Conservation (phyloP, 2,888 invertebrate genomes). For the Parnassius apollo region DNA sequence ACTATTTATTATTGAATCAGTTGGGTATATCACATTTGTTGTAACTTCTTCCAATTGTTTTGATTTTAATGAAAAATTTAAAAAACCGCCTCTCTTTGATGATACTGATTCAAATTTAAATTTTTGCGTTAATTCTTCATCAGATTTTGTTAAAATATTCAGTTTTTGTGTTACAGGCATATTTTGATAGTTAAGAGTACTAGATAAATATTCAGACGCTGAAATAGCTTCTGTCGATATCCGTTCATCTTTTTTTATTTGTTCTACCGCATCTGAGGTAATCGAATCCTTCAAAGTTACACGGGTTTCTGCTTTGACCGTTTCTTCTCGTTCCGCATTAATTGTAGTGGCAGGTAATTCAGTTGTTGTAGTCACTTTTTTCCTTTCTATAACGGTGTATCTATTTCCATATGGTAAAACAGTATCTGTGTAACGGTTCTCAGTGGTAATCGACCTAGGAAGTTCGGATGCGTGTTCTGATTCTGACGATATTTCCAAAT, state of each 20-base stretch:
- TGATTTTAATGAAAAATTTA: conserved; percentile 51
- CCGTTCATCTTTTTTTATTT: conserved; percentile 21
- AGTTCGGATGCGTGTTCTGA: not conserved
- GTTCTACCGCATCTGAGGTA: conserved; percentile 2
- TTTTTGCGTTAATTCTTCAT: conserved; percentile 9
- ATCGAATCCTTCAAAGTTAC: conserved; percentile 4
- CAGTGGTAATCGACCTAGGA: not conserved
- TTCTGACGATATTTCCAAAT: not conserved
- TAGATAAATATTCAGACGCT: not conserved
- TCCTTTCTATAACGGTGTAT: conserved; percentile 44
- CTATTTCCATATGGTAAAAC: conserved; percentile 28
- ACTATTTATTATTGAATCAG: conserved; percentile 18
- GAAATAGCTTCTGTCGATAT: conserved; percentile 1
- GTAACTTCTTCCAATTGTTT: conserved; percentile 20
- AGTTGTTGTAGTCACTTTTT: conserved; percentile 35
- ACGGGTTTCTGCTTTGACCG: conserved; percentile 42
- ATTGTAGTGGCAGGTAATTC: conserved; percentile 29
- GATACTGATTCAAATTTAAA: conserved; percentile 43
- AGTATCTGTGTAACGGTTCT: conserved; percentile 1
- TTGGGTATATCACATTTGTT: conserved; percentile 28
- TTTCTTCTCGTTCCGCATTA: conserved; percentile 35
- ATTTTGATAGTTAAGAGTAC: conserved; percentile 1
- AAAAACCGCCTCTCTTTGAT: conserved; percentile 60
- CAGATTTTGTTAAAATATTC: conserved; percentile 4
- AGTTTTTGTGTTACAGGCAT: not conserved